A percentile compares a stretch with the other conserved stretches of the same genome.
Evolutionary conservation across 2,888 invertebrate species (phyloP).

Genomic region (Ochropleura leucogaster): DNA sequence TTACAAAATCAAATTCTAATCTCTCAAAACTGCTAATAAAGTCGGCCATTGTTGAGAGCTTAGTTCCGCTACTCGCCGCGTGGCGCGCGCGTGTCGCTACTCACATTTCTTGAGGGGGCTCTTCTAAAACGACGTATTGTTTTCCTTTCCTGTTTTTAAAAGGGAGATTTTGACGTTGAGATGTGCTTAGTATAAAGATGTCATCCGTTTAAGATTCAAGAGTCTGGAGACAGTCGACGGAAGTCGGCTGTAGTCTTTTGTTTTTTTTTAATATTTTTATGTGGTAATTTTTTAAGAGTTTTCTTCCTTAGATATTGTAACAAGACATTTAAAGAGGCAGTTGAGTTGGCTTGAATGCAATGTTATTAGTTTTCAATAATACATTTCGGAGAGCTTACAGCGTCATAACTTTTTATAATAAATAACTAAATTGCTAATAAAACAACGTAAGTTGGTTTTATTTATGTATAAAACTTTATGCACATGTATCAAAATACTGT

Average conservation of each 20-base stretch:
- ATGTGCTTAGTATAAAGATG: constrained; percentile 59
- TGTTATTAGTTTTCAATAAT: no score
- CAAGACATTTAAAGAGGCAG: background rate
- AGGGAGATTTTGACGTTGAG: constrained; percentile 64
- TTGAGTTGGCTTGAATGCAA: background rate
- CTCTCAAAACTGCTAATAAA: constrained; percentile 46
- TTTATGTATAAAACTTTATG: no score
- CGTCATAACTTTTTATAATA: no score
- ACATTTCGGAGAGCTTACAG: no score
- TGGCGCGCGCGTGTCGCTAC: constrained; percentile 82
- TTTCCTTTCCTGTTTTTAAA: constrained; percentile 55
- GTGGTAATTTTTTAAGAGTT: constrained; percentile 20
- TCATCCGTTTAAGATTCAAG: constrained; percentile 60
- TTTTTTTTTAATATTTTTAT: constrained; percentile 26
- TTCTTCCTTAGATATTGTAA: constrained; percentile 28
- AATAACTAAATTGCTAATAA: no score
- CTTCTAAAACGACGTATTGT: constrained; percentile 63
- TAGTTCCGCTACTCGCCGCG: constrained; percentile 81
- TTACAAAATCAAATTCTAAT: constrained; percentile 63
- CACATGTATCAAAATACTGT: no score
- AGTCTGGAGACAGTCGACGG: constrained; percentile 54
- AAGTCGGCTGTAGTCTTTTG: constrained; percentile 42
- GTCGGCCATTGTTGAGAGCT: constrained; percentile 66
- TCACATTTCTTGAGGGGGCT: constrained; percentile 66
- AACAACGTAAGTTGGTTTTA: no score